Evolutionary conservation across 2,888 invertebrate species (phyloP).

Genomic region (Nemapogon koenigi): DNA sequence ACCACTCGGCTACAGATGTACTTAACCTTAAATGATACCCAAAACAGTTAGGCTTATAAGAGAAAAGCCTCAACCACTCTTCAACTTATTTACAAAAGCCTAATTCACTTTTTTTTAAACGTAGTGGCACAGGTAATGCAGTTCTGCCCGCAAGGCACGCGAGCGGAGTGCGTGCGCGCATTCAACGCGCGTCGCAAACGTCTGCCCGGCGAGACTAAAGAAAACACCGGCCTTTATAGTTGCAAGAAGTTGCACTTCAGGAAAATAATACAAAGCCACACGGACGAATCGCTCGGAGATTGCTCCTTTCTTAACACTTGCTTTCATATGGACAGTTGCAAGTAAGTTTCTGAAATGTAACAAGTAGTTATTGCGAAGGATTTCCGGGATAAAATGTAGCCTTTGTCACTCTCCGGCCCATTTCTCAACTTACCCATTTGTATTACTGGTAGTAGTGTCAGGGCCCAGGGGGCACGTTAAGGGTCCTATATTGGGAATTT

Average conservation of each 20-base stretch:
- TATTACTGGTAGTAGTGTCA: no score
- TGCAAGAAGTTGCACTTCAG: constrained; percentile 95
- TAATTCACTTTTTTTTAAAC: constrained; percentile 7
- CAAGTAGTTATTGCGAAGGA: no score
- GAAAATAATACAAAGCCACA: constrained; percentile 93
- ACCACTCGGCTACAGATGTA: no score
- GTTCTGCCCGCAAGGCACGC: constrained; percentile 95
- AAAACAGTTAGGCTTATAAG: no score
- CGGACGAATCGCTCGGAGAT: constrained; percentile 93
- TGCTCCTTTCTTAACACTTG: constrained; percentile 98
- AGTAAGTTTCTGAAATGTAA: constrained; percentile 59
- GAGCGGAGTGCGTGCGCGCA: constrained; percentile 80
- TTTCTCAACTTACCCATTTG: no score
- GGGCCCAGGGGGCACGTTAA: no score
- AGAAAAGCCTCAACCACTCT: no score
- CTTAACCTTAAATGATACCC: no score
- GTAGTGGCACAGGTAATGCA: constrained; percentile 86
- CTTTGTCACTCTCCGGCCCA: no score
- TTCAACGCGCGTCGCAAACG: constrained; percentile 25
- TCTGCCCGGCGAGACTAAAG: constrained; percentile 25
- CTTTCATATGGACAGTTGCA: constrained; percentile 99
- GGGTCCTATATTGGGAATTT: no score
- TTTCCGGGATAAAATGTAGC: no score
- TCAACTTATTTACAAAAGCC: no score
- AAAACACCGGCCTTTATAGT: constrained; percentile 18